Conservation (phyloP, 2,888 invertebrate species). For the Lasioglossum pauxillum region DNA sequence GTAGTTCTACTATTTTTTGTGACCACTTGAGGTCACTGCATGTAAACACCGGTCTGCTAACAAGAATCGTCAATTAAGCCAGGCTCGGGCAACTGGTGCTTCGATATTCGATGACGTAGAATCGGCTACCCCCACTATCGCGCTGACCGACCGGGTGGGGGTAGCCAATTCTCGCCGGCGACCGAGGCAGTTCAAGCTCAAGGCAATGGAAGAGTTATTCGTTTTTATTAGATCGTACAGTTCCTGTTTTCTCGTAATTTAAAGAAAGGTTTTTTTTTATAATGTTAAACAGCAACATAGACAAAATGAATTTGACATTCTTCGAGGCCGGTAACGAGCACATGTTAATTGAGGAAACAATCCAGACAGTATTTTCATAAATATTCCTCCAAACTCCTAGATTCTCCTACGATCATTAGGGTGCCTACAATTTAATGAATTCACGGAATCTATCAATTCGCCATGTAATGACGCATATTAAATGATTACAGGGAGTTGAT, state of each 20-base stretch:
- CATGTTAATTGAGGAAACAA: conserved; percentile 8
- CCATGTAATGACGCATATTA: conserved; percentile 2
- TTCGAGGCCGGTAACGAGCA: not conserved
- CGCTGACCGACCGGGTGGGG: too few species aligned
- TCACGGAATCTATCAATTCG: not conserved
- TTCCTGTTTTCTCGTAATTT: not conserved
- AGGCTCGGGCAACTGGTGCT: too few species aligned
- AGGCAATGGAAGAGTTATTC: too few species aligned
- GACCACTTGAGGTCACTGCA: too few species aligned
- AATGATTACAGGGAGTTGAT: not conserved
- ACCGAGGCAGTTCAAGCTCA: too few species aligned
- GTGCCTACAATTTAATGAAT: not conserved
- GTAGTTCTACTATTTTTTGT: too few species aligned
- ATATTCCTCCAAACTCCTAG: not conserved
- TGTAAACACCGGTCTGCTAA: too few species aligned
- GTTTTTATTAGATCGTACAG: too few species aligned
- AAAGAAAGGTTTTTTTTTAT: not conserved
- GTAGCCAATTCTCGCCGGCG: too few species aligned
- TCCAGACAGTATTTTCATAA: not conserved
- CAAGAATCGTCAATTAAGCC: too few species aligned
- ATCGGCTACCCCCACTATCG: too few species aligned
- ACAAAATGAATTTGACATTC: not conserved
- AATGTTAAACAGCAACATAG: not conserved
- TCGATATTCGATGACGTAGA: too few species aligned
- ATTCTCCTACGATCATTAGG: conserved; percentile 4